Conservation (phyloP, 2,888 invertebrate species). For the Acrobasis suavella region DNA sequence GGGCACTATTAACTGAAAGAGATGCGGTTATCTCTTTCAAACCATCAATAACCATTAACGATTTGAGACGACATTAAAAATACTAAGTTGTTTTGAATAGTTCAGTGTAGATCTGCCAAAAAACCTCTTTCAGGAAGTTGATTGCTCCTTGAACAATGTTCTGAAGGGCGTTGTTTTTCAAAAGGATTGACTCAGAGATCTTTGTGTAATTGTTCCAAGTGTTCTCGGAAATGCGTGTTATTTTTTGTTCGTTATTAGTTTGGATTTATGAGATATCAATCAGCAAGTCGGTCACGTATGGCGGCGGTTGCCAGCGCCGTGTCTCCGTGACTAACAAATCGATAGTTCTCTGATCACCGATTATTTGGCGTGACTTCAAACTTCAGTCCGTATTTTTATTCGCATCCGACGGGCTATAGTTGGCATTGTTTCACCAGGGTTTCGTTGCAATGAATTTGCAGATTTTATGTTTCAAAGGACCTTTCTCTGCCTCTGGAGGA, state of each 20-base stretch:
- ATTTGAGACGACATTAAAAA: not conserved
- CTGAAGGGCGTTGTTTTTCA: constrained; percentile 4
- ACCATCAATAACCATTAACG: constrained; percentile 2
- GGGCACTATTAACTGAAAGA: constrained; percentile 41
- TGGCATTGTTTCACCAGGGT: constrained; percentile 22
- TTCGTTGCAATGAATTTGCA: constrained; percentile 17
- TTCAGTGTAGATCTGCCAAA: not conserved
- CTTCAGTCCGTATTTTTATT: constrained; percentile 63
- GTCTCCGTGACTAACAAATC: constrained; percentile 44
- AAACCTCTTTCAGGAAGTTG: constrained; percentile 1
- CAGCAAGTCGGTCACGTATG: constrained; percentile 31
- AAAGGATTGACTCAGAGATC: not conserved
- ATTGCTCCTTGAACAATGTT: not conserved
- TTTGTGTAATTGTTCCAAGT: not conserved
- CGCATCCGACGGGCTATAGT: constrained; percentile 25
- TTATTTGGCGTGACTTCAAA: constrained; percentile 63
- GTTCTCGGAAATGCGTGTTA: constrained; percentile 25
- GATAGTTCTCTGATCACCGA: constrained; percentile 41
- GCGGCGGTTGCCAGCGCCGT: constrained; percentile 44
- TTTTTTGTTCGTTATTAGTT: constrained; percentile 13
- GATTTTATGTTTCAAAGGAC: constrained; percentile 8
- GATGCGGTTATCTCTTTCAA: constrained; percentile 6
- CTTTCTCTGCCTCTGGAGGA: not conserved
- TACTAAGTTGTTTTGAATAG: not conserved
- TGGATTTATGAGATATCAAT: constrained; percentile 28